These are phyloP conservation scores for Sycobia sp. DNA, from an alignment of 1,140 invertebrate genomes.

Conservation along the genomic window DNA sequence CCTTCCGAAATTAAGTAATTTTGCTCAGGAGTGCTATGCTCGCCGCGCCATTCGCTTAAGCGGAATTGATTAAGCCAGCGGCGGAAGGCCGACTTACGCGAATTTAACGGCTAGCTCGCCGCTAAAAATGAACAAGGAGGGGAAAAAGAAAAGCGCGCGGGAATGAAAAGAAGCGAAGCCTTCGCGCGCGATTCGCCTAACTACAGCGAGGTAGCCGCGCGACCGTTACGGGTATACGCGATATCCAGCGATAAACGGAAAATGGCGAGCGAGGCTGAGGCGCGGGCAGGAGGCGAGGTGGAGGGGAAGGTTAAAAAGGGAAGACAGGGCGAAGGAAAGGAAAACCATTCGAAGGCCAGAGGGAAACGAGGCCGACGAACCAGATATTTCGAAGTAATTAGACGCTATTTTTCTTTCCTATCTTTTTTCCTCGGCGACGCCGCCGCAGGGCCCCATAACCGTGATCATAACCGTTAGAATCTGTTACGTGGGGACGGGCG, in stretches of 20 bases:
- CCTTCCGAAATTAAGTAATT: slow-evolving; percentile 20
- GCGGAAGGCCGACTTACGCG: slow-evolving; percentile 7
- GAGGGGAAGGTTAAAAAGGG: too few relatives aligned
- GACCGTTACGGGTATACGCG: slow-evolving; percentile 1
- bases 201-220: neutral
- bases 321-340: neutral
- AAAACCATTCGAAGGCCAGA: slow-evolving; percentile 1
- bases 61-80: slow-evolving; percentile 26
- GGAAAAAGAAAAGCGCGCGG: slow-evolving; percentile 12
- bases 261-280: neutral
- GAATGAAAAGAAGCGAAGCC: neutral
- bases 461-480: slow-evolving; percentile 37
- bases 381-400: slow-evolving; percentile 31
- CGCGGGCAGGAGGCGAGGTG: neutral
- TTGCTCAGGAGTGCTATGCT: neutral
- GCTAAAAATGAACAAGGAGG: too few relatives aligned
- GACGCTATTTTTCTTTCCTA: neutral
- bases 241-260: slow-evolving; percentile 25
- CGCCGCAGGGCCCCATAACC: slow-evolving; percentile 22
- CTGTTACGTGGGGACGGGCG: too few relatives aligned
- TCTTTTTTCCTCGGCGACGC: neutral
- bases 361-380: neutral
- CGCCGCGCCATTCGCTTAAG: slow-evolving; percentile 1
- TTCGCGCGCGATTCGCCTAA: neutral
- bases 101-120: slow-evolving; percentile 14